These are phyloP conservation scores for Philantomba maxwellii DNA, from an alignment of 2,113 vertebrate genomes.

Conservation along the genomic window DNA sequence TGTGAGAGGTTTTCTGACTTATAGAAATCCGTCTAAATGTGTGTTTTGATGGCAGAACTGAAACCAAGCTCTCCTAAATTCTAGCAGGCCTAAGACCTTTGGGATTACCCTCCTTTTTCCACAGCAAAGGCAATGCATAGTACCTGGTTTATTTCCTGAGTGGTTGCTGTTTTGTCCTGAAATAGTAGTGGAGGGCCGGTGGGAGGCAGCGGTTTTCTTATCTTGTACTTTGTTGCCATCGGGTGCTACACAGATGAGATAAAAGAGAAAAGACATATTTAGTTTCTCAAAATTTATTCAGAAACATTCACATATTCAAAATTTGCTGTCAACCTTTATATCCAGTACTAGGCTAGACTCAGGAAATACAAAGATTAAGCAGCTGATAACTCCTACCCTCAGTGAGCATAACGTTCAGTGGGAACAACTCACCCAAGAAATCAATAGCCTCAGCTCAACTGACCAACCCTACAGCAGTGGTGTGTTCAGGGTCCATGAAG, in stretches of 20 bases:
- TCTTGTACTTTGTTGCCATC: slow-evolving; percentile 85
- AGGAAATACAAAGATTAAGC: not conserved
- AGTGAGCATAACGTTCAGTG: accelerated
- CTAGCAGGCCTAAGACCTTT: not conserved
- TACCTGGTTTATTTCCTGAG: slow-evolving; percentile 83
- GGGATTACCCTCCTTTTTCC: not conserved
- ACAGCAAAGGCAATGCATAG: accelerated
- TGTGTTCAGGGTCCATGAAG: not conserved
- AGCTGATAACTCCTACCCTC: not conserved
- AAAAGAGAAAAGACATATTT: slow-evolving; percentile 33
- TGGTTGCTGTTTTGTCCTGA: slow-evolving; percentile 79
- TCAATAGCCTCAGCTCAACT: not conserved
- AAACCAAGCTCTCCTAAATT: not conserved
- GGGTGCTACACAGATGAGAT: slow-evolving; percentile 73
- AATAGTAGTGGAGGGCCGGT: slow-evolving; percentile 69
- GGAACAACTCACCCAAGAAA: not conserved
- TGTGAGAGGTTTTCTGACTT: not conserved
- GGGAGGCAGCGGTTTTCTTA: slow-evolving; percentile 75
- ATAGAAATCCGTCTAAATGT: not conserved
- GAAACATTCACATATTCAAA: not conserved
- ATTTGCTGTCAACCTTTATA: not conserved
- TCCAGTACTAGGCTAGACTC: not conserved
- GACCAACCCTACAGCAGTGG: accelerated
- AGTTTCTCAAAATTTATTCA: slow-evolving; percentile 28
- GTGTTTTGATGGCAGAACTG: not conserved